Percentiles rank a stretch among this genome's conserved stretches.
These are phyloP conservation scores for Pseudolycoriella hygida DNA, from an alignment of 2,888 invertebrate species.

Conservation along the genomic window DNA sequence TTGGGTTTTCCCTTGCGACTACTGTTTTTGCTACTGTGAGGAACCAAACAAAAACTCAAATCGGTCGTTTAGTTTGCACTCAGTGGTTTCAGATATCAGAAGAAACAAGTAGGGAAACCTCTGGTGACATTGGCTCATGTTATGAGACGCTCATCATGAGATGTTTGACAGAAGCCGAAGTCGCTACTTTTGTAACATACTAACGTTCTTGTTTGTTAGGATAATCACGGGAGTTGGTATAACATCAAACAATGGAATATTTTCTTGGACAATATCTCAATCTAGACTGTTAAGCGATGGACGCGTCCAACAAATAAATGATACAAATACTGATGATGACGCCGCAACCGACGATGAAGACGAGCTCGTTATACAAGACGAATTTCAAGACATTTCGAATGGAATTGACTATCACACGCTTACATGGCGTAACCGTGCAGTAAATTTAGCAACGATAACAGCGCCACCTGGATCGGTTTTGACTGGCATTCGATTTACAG, in stretches of 20 bases:
- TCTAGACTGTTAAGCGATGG: conserved; percentile 42
- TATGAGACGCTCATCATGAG: no score
- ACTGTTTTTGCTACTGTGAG: conserved; percentile 38
- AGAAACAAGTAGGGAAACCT: conserved; percentile 17
- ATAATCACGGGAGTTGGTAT: conserved; percentile 57
- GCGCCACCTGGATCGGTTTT: conserved; percentile 43
- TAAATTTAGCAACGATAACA: conserved; percentile 55
- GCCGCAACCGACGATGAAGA: not conserved
- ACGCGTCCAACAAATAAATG: conserved; percentile 26
- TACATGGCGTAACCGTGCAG: conserved; percentile 45
- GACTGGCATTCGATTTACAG: conserved; percentile 43
- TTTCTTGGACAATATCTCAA: conserved; percentile 56
- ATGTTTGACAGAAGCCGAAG: no score
- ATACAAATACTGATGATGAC: not conserved
- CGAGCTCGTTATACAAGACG: conserved; percentile 16
- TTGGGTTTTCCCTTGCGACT: conserved; percentile 34
- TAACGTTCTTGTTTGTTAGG: no score
- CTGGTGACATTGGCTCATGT: no score
- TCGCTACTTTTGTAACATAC: no score
- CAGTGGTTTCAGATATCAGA: conserved; percentile 19
- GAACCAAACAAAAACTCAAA: conserved; percentile 30
- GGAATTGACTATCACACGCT: conserved; percentile 52
- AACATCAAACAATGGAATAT: conserved; percentile 46
- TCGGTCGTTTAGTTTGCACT: conserved; percentile 32
- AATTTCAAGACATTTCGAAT: conserved; percentile 26